These are phyloP conservation scores for Phaenicophaeus curvirostris DNA, from an alignment of 2,797 vertebrate species.

Conservation along the genomic window DNA sequence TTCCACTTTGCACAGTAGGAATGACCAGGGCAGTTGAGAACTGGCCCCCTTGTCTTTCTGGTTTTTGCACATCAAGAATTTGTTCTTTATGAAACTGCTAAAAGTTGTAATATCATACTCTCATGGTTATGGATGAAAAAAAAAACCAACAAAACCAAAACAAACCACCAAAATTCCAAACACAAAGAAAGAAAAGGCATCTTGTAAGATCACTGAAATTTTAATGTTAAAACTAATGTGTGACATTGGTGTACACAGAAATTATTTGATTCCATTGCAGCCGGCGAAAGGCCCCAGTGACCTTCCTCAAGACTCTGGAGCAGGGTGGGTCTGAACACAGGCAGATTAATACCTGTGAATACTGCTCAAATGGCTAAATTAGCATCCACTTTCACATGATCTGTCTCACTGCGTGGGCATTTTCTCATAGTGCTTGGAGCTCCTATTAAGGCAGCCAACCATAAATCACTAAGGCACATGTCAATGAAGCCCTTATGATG, in stretches of 20 bases:
- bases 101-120: accelerated
- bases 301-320: background rate
- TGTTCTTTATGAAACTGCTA: background rate
- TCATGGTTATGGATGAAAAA: background rate
- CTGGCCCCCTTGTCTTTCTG: background rate
- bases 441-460: slow-evolving; percentile 53
- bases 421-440: slow-evolving; percentile 41
- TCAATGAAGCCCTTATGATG: slow-evolving; percentile 34
- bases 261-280: background rate
- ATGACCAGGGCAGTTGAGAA: accelerated
- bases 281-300: background rate
- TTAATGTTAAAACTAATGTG: background rate
- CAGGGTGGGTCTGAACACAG: background rate
- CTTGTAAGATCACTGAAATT: background rate
- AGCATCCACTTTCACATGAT: background rate
- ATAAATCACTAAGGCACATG: slow-evolving; percentile 61
- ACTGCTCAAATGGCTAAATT: background rate
- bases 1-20: background rate
- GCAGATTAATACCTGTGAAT: background rate
- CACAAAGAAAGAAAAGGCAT: background rate
- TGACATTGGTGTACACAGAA: accelerated
- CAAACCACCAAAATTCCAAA: no score
- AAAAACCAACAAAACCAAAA: background rate
- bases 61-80: background rate
- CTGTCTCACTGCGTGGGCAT: slow-evolving; percentile 36